Conservation (phyloP, 2,888 invertebrate genomes). For the Diplolepis rosae region DNA sequence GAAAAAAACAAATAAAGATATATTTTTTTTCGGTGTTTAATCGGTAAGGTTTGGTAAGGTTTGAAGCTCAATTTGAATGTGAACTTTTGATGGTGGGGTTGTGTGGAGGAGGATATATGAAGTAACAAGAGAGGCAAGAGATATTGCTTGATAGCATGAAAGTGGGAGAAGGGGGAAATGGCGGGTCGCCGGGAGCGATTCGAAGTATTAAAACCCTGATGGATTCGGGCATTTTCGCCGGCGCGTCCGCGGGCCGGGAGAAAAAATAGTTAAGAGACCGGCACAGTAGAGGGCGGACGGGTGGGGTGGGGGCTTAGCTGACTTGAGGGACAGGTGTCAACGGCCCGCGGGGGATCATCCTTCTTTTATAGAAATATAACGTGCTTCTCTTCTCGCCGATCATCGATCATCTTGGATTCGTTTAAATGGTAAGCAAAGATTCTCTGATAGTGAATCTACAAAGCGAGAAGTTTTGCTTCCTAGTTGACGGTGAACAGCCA, state of each 20-base stretch:
- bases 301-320: slow-evolving; percentile 67
- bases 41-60: too few relatives aligned
- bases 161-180: slow-evolving; percentile 22
- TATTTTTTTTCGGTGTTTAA: too few relatives aligned
- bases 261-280: slow-evolving; percentile 72
- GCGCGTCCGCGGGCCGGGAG: slow-evolving; percentile 57
- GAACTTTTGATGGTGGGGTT: not conserved
- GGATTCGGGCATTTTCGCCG: slow-evolving; percentile 70
- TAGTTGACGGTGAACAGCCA: slow-evolving; percentile 59
- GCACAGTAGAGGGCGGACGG: slow-evolving; percentile 71
- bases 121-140: too few relatives aligned
- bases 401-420: slow-evolving; percentile 32
- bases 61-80: too few relatives aligned
- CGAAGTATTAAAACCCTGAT: slow-evolving; percentile 54
- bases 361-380: slow-evolving; percentile 44
- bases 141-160: not conserved
- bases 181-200: slow-evolving; percentile 56
- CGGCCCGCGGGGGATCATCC: slow-evolving; percentile 65
- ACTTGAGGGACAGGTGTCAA: slow-evolving; percentile 72
- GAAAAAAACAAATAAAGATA: too few relatives aligned
- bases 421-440: slow-evolving; percentile 59
- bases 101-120: not conserved
- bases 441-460: slow-evolving; percentile 16
- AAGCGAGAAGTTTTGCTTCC: slow-evolving; percentile 32
- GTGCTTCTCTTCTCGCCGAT: slow-evolving; percentile 34